A percentile compares a stretch with the other conserved stretches of the same genome.
Conservation (phyloP, 2,888 invertebrate genomes). For the Mantis religiosa region DNA sequence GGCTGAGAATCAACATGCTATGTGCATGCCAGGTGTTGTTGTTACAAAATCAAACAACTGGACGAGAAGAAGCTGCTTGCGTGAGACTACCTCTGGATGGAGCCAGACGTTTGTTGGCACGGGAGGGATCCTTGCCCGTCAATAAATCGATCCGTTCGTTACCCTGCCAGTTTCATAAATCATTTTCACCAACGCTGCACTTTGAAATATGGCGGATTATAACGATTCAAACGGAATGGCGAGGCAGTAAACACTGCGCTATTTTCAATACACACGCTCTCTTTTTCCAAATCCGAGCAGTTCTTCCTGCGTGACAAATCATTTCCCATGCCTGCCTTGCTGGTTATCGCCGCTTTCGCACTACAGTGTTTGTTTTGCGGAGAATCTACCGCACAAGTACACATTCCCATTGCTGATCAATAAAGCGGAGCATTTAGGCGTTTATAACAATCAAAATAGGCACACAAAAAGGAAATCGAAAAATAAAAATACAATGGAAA, state of each 20-base stretch:
- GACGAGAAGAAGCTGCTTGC: neutral
- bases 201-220: neutral
- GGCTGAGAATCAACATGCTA: neutral
- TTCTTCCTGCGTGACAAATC: neutral
- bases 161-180: neutral
- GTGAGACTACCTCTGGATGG: neutral
- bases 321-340: neutral
- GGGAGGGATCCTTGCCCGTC: neutral
- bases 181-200: neutral
- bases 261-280: neutral
- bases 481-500: too few relatives aligned
- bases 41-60: neutral
- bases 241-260: too few relatives aligned
- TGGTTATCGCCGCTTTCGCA: too few relatives aligned
- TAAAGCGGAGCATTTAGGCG: too few relatives aligned
- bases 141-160: neutral
- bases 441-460: too few relatives aligned
- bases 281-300: neutral
- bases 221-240: too few relatives aligned
- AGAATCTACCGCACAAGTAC: too few relatives aligned
- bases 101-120: neutral
- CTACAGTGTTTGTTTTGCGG: too few relatives aligned
- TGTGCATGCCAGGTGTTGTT: neutral
- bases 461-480: too few relatives aligned
- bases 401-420: too few relatives aligned